Evolutionary conservation across 2,797 vertebrate species (phyloP), one percentile per base, ranked within the genome.

Genomic region (Spheniscus humboldti): DNA sequence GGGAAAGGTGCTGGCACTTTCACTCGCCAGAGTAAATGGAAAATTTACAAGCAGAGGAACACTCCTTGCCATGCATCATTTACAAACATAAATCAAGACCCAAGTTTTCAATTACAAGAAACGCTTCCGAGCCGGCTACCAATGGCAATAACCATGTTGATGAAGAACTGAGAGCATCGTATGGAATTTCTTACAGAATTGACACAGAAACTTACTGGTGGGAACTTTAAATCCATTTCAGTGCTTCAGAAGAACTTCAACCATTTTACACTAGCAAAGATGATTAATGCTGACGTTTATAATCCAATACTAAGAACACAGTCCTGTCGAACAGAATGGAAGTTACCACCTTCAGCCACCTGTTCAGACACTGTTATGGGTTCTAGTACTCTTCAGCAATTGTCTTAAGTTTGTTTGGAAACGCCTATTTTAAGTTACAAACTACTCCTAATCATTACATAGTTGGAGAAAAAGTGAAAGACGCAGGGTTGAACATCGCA

Each of bases 21-120:
- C 86, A 87, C 78, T 94, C 2, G 4, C 11, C 67, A 88, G 66
- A 84, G 18, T 55, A 92, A 88, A 80, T 0, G 30, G 56, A 85
- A 86, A 86, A 81, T 76, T 92, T 90, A 96, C 73, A 92, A 91
- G 69, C 82, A 81, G 57, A 91, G 47, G 13, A 97, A 81, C 25
- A 31, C n/a, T 86, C 41, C 39, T 88, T 57, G 47, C 31, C 43
- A 50, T 28, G n/a, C 35, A 86, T 52, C n/a, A 71, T 53, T 72
- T 84, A 81, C 35, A 94, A 87, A 90, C 28, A 96, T 25, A 96
- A 92, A 90, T 81, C 75, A 90, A 92, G 64, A 84, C 48, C 63
- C 35, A n/a, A 73, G 78, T 94, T 96, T 86, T 81, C 76, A 94
- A 75, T 86, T 88, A 76, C 53, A 89, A 94, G 66, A 68, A 88